A percentile compares a stretch with the other conserved stretches of the same genome.
Conservation (phyloP, 2,113 vertebrate species). For the Dromaius novaehollandiae region DNA sequence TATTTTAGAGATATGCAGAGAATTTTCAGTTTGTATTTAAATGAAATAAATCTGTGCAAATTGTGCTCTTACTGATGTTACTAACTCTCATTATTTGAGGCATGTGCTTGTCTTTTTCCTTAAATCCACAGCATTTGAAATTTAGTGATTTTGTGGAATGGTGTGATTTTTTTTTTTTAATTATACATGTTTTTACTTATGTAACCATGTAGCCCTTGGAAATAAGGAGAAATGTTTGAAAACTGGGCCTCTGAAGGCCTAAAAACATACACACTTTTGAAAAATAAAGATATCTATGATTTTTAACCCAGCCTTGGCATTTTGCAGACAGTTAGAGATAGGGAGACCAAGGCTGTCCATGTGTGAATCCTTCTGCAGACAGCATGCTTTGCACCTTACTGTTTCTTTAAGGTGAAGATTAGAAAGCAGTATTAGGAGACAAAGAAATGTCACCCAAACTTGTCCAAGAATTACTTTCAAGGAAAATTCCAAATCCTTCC, state of each 20-base stretch:
- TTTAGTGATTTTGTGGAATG: neutral
- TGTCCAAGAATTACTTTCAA: neutral
- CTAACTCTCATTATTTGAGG: neutral
- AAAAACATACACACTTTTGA: neutral
- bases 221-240: neutral
- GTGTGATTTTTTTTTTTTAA: neutral
- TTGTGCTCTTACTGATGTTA: neutral
- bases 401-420: constrained; percentile 7
- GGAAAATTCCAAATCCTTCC: neutral
- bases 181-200: neutral
- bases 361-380: neutral
- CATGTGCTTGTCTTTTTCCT: neutral
- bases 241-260: neutral
- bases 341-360: rapidly evolving
- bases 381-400: neutral
- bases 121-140: neutral
- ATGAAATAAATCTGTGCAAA: neutral
- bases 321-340: neutral
- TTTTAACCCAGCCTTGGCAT: neutral
- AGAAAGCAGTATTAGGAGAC: neutral
- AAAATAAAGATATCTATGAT: neutral
- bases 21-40: neutral
- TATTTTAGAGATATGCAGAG: neutral
- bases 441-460: neutral
- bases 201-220: neutral